Evolutionary conservation across 2,113 vertebrate genomes (phyloP).

Genomic region (Takifugu bimaculatus): DNA sequence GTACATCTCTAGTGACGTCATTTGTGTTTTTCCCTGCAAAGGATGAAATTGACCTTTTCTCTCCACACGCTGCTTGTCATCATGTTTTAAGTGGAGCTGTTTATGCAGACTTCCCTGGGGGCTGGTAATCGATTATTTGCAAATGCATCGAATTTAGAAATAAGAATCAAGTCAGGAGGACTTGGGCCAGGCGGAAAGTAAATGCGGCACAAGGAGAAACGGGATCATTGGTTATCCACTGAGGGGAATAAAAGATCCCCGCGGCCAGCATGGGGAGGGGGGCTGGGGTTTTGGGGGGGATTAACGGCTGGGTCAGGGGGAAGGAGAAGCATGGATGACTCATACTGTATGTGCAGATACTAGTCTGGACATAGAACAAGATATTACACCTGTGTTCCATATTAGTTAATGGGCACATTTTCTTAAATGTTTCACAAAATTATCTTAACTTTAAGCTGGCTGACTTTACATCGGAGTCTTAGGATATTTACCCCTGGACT

Average conservation of each 20-base stretch:
- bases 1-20: slow-evolving; percentile 73
- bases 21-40: slow-evolving; percentile 60
- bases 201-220: slow-evolving; percentile 3
- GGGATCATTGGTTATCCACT: slow-evolving; percentile 11
- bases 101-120: background rate
- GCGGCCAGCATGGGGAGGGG: slow-evolving; percentile 7
- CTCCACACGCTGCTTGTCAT: slow-evolving; percentile 12
- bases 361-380: slow-evolving; percentile 49
- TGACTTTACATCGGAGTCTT: too few relatives aligned
- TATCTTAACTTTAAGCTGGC: too few relatives aligned
- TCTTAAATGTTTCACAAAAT: background rate
- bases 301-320: slow-evolving; percentile 68
- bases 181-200: background rate
- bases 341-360: slow-evolving; percentile 67
- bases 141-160: too few relatives aligned
- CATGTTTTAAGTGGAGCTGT: slow-evolving; percentile 11
- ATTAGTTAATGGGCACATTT: slow-evolving; percentile 6
- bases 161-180: background rate
- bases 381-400: slow-evolving; percentile 22
- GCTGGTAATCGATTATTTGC: too few relatives aligned
- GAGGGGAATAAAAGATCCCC: slow-evolving; percentile 13
- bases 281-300: slow-evolving; percentile 45
- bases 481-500: too few relatives aligned
- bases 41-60: slow-evolving; percentile 70
- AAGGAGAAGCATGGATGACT: slow-evolving; percentile 72